Evolutionary conservation across 2,113 vertebrate genomes (phyloP).

Genomic region (Protomyctophum bolini): DNA sequence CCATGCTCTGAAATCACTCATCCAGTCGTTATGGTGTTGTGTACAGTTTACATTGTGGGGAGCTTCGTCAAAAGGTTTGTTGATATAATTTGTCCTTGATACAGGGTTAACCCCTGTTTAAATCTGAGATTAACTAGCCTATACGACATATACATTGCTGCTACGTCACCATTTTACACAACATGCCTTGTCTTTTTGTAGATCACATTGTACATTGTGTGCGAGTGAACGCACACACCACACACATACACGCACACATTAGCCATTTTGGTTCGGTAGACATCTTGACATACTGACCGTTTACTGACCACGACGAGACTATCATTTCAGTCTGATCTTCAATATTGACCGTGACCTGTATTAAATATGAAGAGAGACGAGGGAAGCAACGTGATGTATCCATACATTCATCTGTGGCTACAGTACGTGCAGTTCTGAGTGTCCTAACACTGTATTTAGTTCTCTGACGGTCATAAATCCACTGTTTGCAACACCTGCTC

Average conservation of each 20-base stretch:
- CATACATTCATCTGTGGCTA: slow-evolving; percentile 30
- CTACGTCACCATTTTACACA: slow-evolving; percentile 66
- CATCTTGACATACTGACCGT: slow-evolving; percentile 10
- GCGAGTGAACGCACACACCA: slow-evolving; percentile 31
- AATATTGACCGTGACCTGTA: slow-evolving; percentile 16
- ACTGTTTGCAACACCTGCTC: slow-evolving; percentile 16
- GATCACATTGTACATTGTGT: slow-evolving; percentile 18
- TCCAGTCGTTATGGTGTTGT: slow-evolving; percentile 36
- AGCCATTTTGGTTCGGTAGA: slow-evolving; percentile 25
- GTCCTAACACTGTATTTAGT: slow-evolving; percentile 70
- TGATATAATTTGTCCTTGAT: slow-evolving; percentile 44
- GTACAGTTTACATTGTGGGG: slow-evolving; percentile 49
- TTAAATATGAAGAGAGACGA: neutral
- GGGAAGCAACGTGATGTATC: slow-evolving; percentile 8
- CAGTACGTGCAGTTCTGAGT: slow-evolving; percentile 51
- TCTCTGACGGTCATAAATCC: slow-evolving; percentile 52
- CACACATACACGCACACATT: slow-evolving; percentile 27
- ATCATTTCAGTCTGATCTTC: neutral
- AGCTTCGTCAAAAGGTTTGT: slow-evolving; percentile 39
- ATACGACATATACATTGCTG: slow-evolving; percentile 70
- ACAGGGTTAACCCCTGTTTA: slow-evolving; percentile 45
- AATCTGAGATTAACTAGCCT: slow-evolving; percentile 48
- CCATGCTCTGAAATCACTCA: slow-evolving; percentile 54
- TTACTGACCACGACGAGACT: slow-evolving; percentile 11
- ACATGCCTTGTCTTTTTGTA: slow-evolving; percentile 75